These are phyloP conservation scores for Brachionus calyciflorus DNA, from an alignment of 1,140 invertebrate species.

Conservation along the genomic window DNA sequence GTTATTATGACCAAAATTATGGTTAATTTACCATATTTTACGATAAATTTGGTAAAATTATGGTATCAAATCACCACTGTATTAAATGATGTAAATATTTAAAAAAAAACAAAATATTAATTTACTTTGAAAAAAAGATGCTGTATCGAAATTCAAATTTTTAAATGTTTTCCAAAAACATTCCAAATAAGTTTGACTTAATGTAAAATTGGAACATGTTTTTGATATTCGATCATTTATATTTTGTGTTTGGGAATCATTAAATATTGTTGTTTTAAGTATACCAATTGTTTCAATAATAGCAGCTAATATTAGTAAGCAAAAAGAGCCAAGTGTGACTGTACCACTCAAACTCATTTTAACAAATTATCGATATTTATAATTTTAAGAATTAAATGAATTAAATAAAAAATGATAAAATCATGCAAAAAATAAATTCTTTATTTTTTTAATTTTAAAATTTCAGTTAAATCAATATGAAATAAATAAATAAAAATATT, in stretches of 20 bases:
- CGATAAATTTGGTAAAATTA: no score
- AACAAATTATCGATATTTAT: neutral
- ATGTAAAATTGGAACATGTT: neutral
- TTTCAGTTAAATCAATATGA: no score
- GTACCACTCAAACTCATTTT: constrained; percentile 22
- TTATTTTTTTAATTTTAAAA: no score
- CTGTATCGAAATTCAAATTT: neutral
- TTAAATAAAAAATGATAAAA: no score
- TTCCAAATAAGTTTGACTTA: neutral
- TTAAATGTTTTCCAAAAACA: constrained; percentile 2
- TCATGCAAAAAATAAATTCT: no score
- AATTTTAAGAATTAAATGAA: no score
- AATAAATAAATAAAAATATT: neutral
- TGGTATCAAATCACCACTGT: no score
- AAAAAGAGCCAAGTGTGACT: neutral
- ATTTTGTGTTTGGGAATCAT: neutral
- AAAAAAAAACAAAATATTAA: neutral
- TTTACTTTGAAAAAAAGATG: constrained; percentile 4
- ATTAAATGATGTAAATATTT: no score
- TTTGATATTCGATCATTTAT: neutral
- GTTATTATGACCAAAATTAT: no score
- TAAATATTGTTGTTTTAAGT: constrained; percentile 1
- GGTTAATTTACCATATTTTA: no score
- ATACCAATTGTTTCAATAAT: neutral
- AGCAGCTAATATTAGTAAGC: neutral